A percentile compares a stretch with the other conserved stretches of the same genome.
Evolutionary conservation across 2,888 invertebrate species (phyloP).

Genomic region (Phalangium opilio): DNA sequence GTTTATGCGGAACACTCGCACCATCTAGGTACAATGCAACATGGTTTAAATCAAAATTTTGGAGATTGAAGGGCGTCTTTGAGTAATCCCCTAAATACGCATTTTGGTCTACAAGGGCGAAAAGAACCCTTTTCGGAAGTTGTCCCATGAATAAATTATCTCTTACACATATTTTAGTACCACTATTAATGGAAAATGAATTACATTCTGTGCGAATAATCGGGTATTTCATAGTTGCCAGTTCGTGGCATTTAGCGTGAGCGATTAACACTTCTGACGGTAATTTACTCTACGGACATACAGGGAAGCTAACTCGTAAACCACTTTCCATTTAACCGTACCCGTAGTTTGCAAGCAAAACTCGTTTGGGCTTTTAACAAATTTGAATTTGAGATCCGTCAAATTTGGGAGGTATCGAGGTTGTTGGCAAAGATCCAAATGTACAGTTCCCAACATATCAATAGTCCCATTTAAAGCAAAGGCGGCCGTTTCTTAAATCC

Average conservation of each 20-base stretch:
- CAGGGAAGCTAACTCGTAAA: constrained; percentile 18
- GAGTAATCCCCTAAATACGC: constrained; percentile 19
- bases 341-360: constrained; percentile 8
- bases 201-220: constrained; percentile 17
- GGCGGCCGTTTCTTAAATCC: constrained; percentile 3
- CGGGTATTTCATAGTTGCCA: constrained; percentile 20
- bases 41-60: constrained; percentile 18
- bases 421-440: constrained; percentile 11
- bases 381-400: constrained; percentile 6
- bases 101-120: constrained; percentile 22
- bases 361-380: constrained; percentile 10
- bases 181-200: constrained; percentile 20
- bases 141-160: constrained; percentile 26
- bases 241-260: constrained; percentile 19
- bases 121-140: constrained; percentile 25
- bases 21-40: constrained; percentile 19
- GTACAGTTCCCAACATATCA: constrained; percentile 11
- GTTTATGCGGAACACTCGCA: constrained; percentile 17
- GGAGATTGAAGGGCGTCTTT: constrained; percentile 21
- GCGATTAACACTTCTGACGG: constrained; percentile 22
- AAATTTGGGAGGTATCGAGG: constrained; percentile 8
- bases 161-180: constrained; percentile 21
- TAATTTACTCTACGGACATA: constrained; percentile 17
- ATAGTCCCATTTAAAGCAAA: neutral
- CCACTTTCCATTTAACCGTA: constrained; percentile 11